Evolutionary conservation across 92 coral and sea anemone genomes (phyloP).

Genomic region (Virgularia gustaviana): DNA sequence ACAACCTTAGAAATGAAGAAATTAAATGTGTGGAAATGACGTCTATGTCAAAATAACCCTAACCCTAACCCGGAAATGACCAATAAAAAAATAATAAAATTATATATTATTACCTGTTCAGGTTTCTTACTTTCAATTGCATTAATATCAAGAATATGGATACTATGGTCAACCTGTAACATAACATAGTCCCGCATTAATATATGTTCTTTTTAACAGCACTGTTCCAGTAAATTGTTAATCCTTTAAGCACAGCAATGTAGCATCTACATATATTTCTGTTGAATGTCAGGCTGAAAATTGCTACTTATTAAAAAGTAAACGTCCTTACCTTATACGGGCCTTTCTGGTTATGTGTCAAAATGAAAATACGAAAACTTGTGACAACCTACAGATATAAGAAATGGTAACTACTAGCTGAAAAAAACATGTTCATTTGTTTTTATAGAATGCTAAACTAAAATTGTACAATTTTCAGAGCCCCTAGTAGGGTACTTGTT

Average conservation of each 20-base stretch:
- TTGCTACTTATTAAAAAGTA: no score
- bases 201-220: no score
- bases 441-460: not conserved
- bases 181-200: no score
- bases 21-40: no score
- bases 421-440: not conserved
- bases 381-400: constrained; percentile 33
- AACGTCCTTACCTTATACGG: constrained; percentile 24
- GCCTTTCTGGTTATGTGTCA: constrained; percentile 15
- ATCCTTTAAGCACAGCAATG: no score
- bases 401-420: no score
- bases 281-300: no score
- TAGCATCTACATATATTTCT: no score
- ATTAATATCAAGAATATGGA: constrained; percentile 77
- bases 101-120: constrained; percentile 52
- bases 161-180: constrained; percentile 75
- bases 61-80: no score
- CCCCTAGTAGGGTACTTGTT: no score
- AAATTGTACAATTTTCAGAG: not conserved
- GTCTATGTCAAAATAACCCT: no score
- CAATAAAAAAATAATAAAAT: not conserved
- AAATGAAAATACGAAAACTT: constrained; percentile 27
- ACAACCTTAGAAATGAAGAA: constrained; percentile 50
- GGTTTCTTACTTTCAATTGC: constrained; percentile 85
- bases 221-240: no score